Base-by-base conservation (phyloP, 2,113 vertebrate species). In the Grammatotria lemairii region DNA sequence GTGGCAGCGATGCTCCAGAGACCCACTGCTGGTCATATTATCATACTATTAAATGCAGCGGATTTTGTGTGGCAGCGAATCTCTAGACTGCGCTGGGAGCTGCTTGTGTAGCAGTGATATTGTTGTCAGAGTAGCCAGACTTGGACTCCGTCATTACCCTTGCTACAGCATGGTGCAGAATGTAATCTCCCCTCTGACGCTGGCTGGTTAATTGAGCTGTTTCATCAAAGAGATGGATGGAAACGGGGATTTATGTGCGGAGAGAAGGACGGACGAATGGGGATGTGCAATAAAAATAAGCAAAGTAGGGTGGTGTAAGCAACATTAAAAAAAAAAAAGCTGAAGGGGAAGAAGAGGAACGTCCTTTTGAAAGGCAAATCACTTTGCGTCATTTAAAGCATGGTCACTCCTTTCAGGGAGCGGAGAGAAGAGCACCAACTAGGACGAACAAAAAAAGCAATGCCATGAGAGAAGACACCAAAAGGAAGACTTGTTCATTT, bases 191-290 rank as follows among this genome's bases (percentile, higher is more conserved):
- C 88, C 80, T 87, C 81, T 89, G 90, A 93, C 55, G 75, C 79
- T 19, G 90, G 73, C 63, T 38, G 60, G 23, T 89, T 95, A 94
- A 95, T 95, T 95, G 92, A 95, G 89, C 91, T 89, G 90, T 93
- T 94, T 90, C 83, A 85, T 93, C 93, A 93, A 86, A 93, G 87
- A 85, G 93, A 93, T 86, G 87, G 88, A 92, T 93, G 89, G 85
- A 91, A 92, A 88, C 42, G 6, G 75, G 91, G 90, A 91, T 93
- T 92, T 92, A 85, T 85, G 86, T 65, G 73, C 81, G 60, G 79
- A 83, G 78, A 87, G 83, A 78, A 8, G 73, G 85, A 90, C 53
- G 65, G 84, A 68, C 19, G 86, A 75, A 28, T 28, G 3, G 40
- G 68, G 21, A 82, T 85, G 82, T 73, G 86, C 21, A 79, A 57